A percentile compares a stretch with the other conserved stretches of the same genome.
Evolutionary conservation across 2,113 vertebrate species (phyloP).

Genomic region (Cebidichthys violaceus): DNA sequence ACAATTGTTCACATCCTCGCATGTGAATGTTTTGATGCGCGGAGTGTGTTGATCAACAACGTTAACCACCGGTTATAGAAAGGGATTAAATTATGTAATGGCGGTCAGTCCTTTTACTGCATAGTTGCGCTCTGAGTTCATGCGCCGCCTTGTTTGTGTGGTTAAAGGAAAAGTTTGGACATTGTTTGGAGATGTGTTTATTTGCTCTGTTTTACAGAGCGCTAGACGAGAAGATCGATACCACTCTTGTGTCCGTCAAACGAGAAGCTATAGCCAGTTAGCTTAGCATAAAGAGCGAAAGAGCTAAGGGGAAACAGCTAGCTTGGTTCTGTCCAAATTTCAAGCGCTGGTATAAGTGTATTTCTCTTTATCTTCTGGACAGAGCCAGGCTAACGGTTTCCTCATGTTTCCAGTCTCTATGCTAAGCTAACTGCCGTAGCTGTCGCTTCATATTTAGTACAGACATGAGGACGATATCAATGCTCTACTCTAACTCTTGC

Average conservation of each 20-base stretch:
- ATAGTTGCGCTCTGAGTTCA: neutral
- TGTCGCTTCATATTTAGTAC: neutral
- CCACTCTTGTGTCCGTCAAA: neutral
- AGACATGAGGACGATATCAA: neutral
- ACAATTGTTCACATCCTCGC: neutral
- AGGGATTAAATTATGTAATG: neutral
- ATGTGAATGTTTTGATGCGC: neutral
- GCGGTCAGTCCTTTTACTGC: neutral
- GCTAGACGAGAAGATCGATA: neutral
- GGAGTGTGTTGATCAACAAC: neutral
- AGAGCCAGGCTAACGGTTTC: neutral
- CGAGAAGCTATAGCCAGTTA: neutral
- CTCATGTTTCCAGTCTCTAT: neutral
- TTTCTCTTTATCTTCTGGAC: neutral
- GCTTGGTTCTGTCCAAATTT: neutral
- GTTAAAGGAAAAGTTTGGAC: neutral
- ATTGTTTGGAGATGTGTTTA: neutral
- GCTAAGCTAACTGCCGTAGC: neutral
- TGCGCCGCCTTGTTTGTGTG: constrained; percentile 13
- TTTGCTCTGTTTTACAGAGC: neutral
- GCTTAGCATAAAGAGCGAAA: neutral
- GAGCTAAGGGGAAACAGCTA: neutral
- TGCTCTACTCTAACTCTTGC: neutral
- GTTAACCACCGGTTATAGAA: neutral
- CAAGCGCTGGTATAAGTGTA: neutral